phyloP scores from a whole-genome alignment of 1,140 invertebrate species.

The Heliconius eleuchia region DNA sequence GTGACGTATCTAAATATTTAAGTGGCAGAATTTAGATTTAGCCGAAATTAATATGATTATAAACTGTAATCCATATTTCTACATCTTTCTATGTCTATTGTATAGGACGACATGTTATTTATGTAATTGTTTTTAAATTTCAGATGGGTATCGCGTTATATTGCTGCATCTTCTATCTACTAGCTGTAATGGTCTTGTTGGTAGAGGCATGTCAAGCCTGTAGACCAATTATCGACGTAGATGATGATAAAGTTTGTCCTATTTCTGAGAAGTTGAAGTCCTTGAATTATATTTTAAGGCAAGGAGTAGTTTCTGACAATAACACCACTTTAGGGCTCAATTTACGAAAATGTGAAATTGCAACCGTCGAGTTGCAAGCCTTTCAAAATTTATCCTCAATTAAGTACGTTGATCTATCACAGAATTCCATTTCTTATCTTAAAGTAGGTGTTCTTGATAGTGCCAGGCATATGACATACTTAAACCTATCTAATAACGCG shows the following conservation, averaged over 20 bases:
- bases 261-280: constrained; percentile 20
- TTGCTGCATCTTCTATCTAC: constrained; percentile 2
- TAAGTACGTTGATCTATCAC: constrained; percentile 57
- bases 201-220: constrained; percentile 24
- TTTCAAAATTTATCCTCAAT: constrained; percentile 53
- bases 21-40: no score
- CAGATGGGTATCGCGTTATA: constrained; percentile 30
- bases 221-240: constrained; percentile 21
- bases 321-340: constrained; percentile 47
- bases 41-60: neutral
- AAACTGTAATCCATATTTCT: neutral
- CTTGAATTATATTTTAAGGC: constrained; percentile 42
- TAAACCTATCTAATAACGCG: constrained; percentile 63
- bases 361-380: constrained; percentile 50
- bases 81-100: neutral
- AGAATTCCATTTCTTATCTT: constrained; percentile 55
- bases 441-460: constrained; percentile 56
- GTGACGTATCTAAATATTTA: no score
- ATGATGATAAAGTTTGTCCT: constrained; percentile 38
- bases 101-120: neutral
- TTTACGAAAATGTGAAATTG: constrained; percentile 55
- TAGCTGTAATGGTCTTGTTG: neutral
- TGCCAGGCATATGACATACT: constrained; percentile 41
- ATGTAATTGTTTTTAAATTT: constrained; percentile 19
- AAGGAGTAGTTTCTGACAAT: constrained; percentile 57